These are phyloP conservation scores for Agrochola macilenta DNA, from an alignment of 2,888 invertebrate species.

Conservation along the genomic window DNA sequence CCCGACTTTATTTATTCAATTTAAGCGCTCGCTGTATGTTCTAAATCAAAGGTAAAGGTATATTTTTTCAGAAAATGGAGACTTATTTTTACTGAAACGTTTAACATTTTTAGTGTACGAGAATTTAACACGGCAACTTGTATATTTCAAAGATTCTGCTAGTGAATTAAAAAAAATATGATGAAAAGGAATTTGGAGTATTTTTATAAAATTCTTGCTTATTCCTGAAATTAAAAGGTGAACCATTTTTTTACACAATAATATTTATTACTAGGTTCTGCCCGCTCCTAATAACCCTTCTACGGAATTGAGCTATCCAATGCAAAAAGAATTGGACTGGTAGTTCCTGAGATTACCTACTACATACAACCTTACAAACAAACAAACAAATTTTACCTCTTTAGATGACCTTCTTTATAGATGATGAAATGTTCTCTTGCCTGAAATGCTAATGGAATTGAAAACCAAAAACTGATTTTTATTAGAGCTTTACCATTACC, in stretches of 20 bases:
- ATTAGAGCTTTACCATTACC: neutral
- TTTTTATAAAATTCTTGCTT: conserved; percentile 22
- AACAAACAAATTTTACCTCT: too few species aligned
- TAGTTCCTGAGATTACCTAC: too few species aligned
- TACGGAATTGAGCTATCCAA: too few species aligned
- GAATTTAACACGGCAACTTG: conserved; percentile 33
- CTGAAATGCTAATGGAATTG: neutral
- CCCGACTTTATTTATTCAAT: conserved; percentile 36
- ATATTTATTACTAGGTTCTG: neutral
- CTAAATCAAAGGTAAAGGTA: neutral
- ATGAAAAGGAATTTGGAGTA: neutral
- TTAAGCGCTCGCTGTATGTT: conserved; percentile 18
- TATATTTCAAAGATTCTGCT: conserved; percentile 24
- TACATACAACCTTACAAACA: too few species aligned
- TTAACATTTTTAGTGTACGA: conserved; percentile 34
- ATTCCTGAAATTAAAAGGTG: neutral
- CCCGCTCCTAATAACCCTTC: too few species aligned
- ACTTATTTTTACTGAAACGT: conserved; percentile 33
- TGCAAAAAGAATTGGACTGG: too few species aligned
- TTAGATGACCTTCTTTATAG: too few species aligned
- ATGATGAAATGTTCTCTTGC: neutral
- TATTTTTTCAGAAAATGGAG: conserved; percentile 20
- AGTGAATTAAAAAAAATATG: conserved; percentile 28
- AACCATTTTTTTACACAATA: too few species aligned
- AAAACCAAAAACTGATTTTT: neutral